Base-by-base conservation (phyloP, 2,888 invertebrate genomes). In the Urechis unicinctus region DNA sequence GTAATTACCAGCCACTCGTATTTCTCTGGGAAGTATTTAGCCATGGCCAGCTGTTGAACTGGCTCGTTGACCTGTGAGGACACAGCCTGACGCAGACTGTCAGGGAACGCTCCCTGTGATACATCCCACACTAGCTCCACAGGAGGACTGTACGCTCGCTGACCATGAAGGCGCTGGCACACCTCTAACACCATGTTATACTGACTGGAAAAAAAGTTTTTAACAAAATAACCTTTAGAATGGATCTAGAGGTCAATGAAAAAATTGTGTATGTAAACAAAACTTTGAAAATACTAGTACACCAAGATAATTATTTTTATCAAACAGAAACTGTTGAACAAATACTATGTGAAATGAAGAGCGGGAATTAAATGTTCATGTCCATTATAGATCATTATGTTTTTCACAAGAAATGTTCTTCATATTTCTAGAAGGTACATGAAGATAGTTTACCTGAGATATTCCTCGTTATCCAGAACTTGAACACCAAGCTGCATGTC, bases 111-210 rank as follows among this genome's bases (percentile, higher is more conserved):
- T 1, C 72, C 72, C 17, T 59, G 54, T 30, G 66, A 64, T 3
- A 48, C 28, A 56, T 73, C 67, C 74, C 74, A 75, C n/a, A 74
- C 53, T 30, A 74, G 50, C 55, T 74, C 74, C 41, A 59, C 52
- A 21, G 64, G 52, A 5, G 65, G 58, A 3, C 56, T 56, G 55
- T 74, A 74, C 3, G 55, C 56, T 30, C 62, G 61, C 0, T 61
- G 66, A n/a, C 63, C 67, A 3, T 67, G 65, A 30, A 70, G 57
- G 28, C 69, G 63, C 51, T 67, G 61, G 41, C 64, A 57, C 2
- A 75, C 53, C 26, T 62, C 58, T 47, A 75, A 56, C 29, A 75
- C 53, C 4, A 72, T 56, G 44, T 73, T 66, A 47, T 69, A 66
- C 9, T 58, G 57, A 48, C 74, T 74, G 63, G 6, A 65, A 65